Evolutionary conservation across 2,797 vertebrate species (phyloP).

Genomic region (Sebastes minor): DNA sequence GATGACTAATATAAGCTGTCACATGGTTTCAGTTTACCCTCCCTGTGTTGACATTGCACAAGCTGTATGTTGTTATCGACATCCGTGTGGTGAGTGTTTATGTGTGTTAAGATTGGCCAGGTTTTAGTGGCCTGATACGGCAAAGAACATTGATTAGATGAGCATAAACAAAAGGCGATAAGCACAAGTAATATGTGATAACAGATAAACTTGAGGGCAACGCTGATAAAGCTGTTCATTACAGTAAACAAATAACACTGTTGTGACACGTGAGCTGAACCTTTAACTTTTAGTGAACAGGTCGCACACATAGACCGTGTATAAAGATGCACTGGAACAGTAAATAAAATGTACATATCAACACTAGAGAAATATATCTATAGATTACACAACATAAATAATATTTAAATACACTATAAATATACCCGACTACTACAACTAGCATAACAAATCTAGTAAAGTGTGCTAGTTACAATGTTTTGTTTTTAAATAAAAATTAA

Average conservation of each 20-base stretch:
- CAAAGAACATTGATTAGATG: slow-evolving; percentile 1
- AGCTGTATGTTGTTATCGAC: slow-evolving; percentile 1
- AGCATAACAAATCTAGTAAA: no score
- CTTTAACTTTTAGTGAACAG: background rate
- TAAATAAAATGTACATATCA: no score
- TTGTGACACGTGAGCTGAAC: background rate
- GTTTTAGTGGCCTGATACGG: slow-evolving; percentile 30
- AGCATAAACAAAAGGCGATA: background rate
- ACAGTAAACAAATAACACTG: background rate
- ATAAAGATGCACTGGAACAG: no score
- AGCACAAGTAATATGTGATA: background rate
- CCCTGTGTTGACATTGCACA: background rate
- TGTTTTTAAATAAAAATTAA: no score
- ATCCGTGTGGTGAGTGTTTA: background rate
- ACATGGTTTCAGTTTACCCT: background rate
- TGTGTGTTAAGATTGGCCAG: slow-evolving; percentile 16
- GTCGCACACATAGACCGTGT: background rate
- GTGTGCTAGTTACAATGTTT: no score
- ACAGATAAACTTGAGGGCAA: background rate
- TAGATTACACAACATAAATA: no score
- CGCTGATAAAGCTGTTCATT: background rate
- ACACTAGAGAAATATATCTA: no score
- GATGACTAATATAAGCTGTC: background rate
- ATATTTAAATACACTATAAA: no score
- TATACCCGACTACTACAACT: no score